Evolutionary conservation across 2,888 invertebrate genomes (phyloP).

Genomic region (Athripsodes cinereus): DNA sequence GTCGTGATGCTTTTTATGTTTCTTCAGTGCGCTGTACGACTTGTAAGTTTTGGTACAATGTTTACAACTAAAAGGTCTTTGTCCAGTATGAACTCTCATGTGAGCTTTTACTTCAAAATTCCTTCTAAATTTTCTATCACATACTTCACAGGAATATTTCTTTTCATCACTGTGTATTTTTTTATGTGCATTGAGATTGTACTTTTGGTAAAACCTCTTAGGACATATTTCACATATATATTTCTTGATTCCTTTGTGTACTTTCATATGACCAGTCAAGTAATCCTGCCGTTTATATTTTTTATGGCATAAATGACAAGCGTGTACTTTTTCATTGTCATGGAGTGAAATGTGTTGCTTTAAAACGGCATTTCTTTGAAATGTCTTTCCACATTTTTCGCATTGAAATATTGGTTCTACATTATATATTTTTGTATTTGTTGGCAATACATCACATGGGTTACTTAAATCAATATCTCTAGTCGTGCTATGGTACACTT

Average conservation of each 20-base stretch:
- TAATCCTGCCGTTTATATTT: constrained; percentile 39
- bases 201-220: constrained; percentile 32
- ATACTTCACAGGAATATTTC: constrained; percentile 31
- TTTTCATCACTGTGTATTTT: constrained; percentile 33
- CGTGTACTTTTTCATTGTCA: constrained; percentile 34
- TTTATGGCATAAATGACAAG: constrained; percentile 37
- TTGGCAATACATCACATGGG: too few species aligned
- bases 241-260: constrained; percentile 46
- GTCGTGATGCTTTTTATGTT: constrained; percentile 29
- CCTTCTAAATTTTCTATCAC: constrained; percentile 32
- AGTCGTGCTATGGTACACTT: too few species aligned
- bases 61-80: constrained; percentile 30
- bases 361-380: constrained; percentile 29
- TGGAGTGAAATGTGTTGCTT: constrained; percentile 37
- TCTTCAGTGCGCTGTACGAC: constrained; percentile 32
- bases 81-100: constrained; percentile 32
- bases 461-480: too few species aligned
- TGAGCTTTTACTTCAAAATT: constrained; percentile 32
- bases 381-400: constrained; percentile 31
- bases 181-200: constrained; percentile 32
- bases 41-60: constrained; percentile 31
- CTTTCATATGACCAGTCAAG: constrained; percentile 45
- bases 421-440: too few species aligned
- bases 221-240: constrained; percentile 47
- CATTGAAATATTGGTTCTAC: constrained; percentile 27